Evolutionary conservation across 2,888 invertebrate genomes (phyloP).

Genomic region (Sesia apiformis): DNA sequence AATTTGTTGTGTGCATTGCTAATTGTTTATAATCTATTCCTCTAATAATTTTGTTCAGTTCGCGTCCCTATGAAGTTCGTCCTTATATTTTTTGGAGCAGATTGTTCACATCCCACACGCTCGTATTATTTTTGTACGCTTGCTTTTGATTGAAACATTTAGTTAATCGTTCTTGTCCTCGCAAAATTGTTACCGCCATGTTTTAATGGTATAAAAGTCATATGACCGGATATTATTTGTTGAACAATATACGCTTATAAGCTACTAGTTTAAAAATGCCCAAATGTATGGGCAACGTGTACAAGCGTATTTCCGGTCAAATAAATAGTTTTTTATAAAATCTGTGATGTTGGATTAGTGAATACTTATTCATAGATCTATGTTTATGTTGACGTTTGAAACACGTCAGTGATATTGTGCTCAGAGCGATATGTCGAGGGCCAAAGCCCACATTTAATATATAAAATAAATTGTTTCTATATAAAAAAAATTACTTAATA

Average conservation of each 20-base stretch:
- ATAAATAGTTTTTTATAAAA: constrained; percentile 22
- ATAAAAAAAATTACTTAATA: too few relatives aligned
- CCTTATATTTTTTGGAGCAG: too few relatives aligned
- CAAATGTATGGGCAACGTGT: not conserved
- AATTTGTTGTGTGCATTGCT: not conserved
- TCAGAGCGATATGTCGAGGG: constrained; percentile 46
- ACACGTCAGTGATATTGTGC: constrained; percentile 59
- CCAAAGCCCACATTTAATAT: constrained; percentile 17
- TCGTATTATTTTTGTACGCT: too few relatives aligned
- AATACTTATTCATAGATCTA: constrained; percentile 9
- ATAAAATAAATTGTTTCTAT: not conserved
- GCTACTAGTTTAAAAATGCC: not conserved
- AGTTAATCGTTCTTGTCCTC: too few relatives aligned
- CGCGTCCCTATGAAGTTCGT: too few relatives aligned
- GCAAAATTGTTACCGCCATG: too few relatives aligned
- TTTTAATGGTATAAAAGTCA: too few relatives aligned
- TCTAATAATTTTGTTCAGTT: too few relatives aligned
- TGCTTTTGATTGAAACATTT: too few relatives aligned
- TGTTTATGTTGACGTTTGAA: constrained; percentile 28
- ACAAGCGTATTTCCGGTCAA: constrained; percentile 3
- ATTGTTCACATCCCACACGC: too few relatives aligned
- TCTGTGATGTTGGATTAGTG: constrained; percentile 48
- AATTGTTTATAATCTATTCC: too few relatives aligned
- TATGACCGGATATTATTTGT: too few relatives aligned
- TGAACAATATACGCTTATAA: not conserved